These are phyloP conservation scores for Morpho deidamia DNA, from an alignment of 2,888 invertebrate genomes.

Conservation along the genomic window DNA sequence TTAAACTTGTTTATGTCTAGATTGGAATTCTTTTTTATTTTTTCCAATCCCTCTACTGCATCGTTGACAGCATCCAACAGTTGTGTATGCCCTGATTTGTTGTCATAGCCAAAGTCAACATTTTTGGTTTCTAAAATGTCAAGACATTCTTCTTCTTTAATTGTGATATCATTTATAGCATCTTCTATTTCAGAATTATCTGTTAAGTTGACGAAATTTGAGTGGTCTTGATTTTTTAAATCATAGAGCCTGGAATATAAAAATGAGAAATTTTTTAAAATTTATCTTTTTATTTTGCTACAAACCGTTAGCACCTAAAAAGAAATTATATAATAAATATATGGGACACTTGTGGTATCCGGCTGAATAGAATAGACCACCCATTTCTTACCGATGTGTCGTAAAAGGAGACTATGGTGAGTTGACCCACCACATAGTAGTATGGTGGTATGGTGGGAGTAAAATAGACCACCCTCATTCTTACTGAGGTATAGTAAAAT, in stretches of 20 bases:
- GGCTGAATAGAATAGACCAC: no score
- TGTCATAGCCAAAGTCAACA: conserved; percentile 58
- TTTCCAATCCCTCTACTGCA: conserved; percentile 54
- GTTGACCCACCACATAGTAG: no score
- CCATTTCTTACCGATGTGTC: no score
- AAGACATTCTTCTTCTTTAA: conserved; percentile 42
- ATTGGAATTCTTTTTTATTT: conserved; percentile 58
- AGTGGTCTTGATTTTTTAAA: conserved; percentile 43
- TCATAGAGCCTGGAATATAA: conserved; percentile 46
- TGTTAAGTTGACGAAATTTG: conserved; percentile 44
- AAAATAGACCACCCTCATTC: no score
- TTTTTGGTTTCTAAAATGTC: conserved; percentile 55
- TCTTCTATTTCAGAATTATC: conserved; percentile 39
- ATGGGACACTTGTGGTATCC: no score
- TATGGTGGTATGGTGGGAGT: no score
- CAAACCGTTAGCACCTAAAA: no score
- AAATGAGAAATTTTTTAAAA: background rate
- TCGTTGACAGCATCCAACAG: conserved; percentile 61
- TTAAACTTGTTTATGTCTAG: conserved; percentile 48
- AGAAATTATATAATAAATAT: no score
- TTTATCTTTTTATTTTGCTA: no score
- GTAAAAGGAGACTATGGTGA: no score
- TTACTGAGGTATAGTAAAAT: no score
- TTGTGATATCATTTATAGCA: conserved; percentile 36
- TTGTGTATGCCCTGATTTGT: conserved; percentile 53